Evolutionary conservation across 2,888 invertebrate species (phyloP).

Genomic region (Athripsodes cinereus): DNA sequence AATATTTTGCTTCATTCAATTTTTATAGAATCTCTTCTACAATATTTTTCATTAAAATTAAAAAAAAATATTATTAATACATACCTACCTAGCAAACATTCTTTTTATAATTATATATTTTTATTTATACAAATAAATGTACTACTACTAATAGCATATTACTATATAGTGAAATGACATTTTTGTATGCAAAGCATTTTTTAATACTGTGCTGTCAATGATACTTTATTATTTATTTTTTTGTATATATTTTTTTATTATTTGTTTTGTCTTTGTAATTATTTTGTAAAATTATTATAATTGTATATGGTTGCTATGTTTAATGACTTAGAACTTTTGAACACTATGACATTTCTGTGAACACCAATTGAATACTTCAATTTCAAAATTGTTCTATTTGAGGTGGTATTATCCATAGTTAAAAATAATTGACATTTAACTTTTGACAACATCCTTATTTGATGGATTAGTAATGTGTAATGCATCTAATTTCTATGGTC

Average conservation of each 20-base stretch:
- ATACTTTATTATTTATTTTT: conserved; percentile 1
- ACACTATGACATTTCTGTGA: no score
- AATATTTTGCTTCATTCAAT: conserved; percentile 9
- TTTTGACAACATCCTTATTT: no score
- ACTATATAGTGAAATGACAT: no score
- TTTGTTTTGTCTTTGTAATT: conserved; percentile 7
- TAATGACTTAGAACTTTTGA: no score
- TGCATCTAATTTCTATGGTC: no score
- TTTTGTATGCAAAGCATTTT: conserved; percentile 13
- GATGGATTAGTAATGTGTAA: no score
- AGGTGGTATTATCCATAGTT: no score
- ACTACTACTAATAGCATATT: background rate
- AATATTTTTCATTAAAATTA: background rate
- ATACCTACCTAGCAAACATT: no score
- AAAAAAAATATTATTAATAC: background rate
- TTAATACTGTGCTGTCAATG: background rate
- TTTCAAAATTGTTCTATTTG: no score
- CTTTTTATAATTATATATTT: no score
- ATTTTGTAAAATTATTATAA: conserved; percentile 10
- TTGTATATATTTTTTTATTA: conserved; percentile 3
- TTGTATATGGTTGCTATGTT: conserved; percentile 17
- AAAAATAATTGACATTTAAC: no score
- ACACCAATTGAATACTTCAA: no score
- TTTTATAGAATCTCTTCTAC: conserved; percentile 4
- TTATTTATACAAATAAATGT: background rate